These are phyloP conservation scores for Lampropteryx suffumata DNA, from an alignment of 2,888 invertebrate genomes.

Conservation along the genomic window DNA sequence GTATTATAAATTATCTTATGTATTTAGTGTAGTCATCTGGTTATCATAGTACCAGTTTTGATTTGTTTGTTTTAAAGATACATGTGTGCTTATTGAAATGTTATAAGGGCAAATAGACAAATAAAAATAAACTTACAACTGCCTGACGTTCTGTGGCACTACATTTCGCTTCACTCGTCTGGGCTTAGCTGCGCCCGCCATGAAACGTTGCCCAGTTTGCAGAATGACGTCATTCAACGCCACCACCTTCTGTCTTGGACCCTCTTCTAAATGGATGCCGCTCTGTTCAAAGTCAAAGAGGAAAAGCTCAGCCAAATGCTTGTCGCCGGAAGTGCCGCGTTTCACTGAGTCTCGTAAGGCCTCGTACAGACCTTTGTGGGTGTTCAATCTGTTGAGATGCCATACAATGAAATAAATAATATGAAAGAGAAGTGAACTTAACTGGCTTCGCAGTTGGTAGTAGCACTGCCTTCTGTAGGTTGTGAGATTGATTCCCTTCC, in stretches of 20 bases:
- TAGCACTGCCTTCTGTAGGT: no score
- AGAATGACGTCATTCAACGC: constrained; percentile 93
- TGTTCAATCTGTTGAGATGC: constrained; percentile 88
- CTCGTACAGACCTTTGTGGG: constrained; percentile 92
- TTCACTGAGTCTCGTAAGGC: constrained; percentile 88
- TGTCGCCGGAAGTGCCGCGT: constrained; percentile 91
- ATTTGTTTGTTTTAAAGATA: no score
- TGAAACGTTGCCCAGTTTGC: constrained; percentile 91
- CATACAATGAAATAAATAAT: not conserved
- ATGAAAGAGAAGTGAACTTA: not conserved
- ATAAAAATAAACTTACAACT: constrained; percentile 89
- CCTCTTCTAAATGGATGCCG: constrained; percentile 95
- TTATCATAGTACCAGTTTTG: no score
- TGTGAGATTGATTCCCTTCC: no score
- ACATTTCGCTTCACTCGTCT: constrained; percentile 84
- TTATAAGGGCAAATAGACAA: no score
- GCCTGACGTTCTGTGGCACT: constrained; percentile 88
- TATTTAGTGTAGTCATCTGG: no score
- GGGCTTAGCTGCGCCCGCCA: constrained; percentile 88
- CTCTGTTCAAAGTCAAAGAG: constrained; percentile 98
- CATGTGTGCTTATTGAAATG: no score
- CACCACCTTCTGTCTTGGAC: constrained; percentile 89
- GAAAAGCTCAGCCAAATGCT: constrained; percentile 94
- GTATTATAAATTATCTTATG: no score
- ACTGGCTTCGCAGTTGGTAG: no score